Conservation (phyloP, 2,113 vertebrate genomes). For the Zosterops hypoxanthus region DNA sequence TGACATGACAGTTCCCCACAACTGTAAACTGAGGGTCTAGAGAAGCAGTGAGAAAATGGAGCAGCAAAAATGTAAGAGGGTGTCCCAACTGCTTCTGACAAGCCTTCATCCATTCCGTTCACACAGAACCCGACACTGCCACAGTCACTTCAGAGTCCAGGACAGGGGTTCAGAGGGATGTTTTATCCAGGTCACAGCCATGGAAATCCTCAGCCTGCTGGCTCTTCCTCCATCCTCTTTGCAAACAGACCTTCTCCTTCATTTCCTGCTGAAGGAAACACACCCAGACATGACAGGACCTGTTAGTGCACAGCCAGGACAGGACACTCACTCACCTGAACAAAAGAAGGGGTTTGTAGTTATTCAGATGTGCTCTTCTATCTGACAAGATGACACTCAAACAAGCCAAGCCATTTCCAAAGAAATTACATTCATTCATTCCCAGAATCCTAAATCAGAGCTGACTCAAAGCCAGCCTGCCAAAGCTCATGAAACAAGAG, state of each 20-base stretch:
- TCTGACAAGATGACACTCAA: neutral
- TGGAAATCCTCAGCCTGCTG: neutral
- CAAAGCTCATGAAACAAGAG: neutral
- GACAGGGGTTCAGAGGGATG: neutral
- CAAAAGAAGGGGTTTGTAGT: neutral
- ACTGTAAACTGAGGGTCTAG: neutral
- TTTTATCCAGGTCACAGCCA: neutral
- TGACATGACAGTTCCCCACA: neutral
- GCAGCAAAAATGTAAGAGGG: neutral
- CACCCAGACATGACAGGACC: slow-evolving; percentile 1
- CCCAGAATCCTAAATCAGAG: neutral
- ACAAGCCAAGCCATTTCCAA: neutral
- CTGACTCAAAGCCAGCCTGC: neutral
- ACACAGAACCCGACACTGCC: neutral
- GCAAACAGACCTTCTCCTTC: slow-evolving; percentile 3
- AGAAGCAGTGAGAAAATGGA: neutral
- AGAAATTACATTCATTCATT: neutral
- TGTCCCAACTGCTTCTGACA: neutral
- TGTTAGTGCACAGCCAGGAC: neutral
- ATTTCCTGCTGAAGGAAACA: slow-evolving; percentile 57
- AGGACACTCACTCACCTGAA: neutral
- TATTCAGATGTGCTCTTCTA: neutral
- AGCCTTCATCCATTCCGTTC: neutral
- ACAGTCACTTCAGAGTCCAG: neutral
- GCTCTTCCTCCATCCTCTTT: neutral